Evolutionary conservation across 2,888 invertebrate species (phyloP).

Genomic region (Lacanobia oleracea): DNA sequence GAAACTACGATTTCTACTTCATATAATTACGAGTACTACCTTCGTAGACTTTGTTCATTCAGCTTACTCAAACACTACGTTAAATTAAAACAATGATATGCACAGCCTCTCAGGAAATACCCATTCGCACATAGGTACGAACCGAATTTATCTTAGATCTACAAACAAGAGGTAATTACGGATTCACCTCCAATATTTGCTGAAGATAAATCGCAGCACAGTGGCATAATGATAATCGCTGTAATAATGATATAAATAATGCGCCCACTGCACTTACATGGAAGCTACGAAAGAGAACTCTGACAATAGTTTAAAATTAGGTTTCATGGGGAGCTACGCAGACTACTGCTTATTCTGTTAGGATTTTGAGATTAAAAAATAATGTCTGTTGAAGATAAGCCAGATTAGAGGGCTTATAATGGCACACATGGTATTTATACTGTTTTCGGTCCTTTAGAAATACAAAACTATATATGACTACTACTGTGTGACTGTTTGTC

Average conservation of each 20-base stretch:
- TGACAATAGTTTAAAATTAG: conserved; percentile 30
- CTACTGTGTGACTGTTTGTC: conserved; percentile 36
- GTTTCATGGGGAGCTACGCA: neutral
- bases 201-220: conserved; percentile 83
- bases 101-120: conserved; percentile 70
- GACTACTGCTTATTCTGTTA: conserved; percentile 14
- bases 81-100: conserved; percentile 64
- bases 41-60: conserved; percentile 32
- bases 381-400: conserved; percentile 58
- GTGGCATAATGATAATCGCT: conserved; percentile 79
- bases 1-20: conserved; percentile 46
- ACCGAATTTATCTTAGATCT: conserved; percentile 81
- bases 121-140: conserved; percentile 74
- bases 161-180: conserved; percentile 85
- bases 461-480: conserved; percentile 38
- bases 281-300: conserved; percentile 37
- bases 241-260: conserved; percentile 71
- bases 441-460: conserved; percentile 44
- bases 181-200: conserved; percentile 86
- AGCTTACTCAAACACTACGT: conserved; percentile 30
- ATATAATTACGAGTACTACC: conserved; percentile 3
- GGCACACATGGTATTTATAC: conserved; percentile 57
- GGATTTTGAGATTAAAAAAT: conserved; percentile 39
- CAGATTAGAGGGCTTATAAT: conserved; percentile 55
- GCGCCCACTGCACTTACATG: conserved; percentile 34